phyloP scores from a whole-genome alignment of 1,140 invertebrate genomes.

The Neelides sp. region DNA sequence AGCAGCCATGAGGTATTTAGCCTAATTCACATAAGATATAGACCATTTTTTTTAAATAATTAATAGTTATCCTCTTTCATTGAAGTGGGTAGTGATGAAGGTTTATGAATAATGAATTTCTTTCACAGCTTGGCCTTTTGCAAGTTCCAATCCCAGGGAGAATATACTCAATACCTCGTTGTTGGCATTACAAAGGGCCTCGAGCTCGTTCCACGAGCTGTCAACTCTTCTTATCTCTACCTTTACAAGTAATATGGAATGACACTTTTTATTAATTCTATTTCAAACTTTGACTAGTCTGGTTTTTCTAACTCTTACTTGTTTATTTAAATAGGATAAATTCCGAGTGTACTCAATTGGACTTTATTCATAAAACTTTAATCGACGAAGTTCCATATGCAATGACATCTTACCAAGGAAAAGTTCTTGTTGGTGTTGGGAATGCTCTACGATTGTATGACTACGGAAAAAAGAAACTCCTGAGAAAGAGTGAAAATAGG shows the following conservation, averaged over 20 bases:
- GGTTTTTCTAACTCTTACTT: constrained; percentile 2
- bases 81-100: neutral
- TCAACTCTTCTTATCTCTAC: constrained; percentile 67
- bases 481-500: constrained; percentile 98
- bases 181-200: constrained; percentile 84
- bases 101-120: constrained; percentile 14
- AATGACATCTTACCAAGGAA: constrained; percentile 80
- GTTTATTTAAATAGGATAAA: constrained; percentile 43
- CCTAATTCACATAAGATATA: neutral
- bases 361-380: constrained; percentile 86
- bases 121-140: constrained; percentile 52
- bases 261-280: constrained; percentile 32
- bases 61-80: neutral
- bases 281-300: constrained; percentile 38
- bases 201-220: constrained; percentile 70
- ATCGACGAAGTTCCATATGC: constrained; percentile 86
- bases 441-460: constrained; percentile 86
- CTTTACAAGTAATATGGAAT: constrained; percentile 56
- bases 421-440: constrained; percentile 83
- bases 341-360: constrained; percentile 59
- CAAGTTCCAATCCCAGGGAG: constrained; percentile 55
- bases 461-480: constrained; percentile 88
- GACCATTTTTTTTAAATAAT: constrained; percentile 6
- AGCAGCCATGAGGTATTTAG: constrained; percentile 70
- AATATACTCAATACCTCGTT: constrained; percentile 60